A percentile compares a stretch with the other conserved stretches of the same genome.
Conservation (phyloP, 2,888 invertebrate species). For the Parelbella ahira region DNA sequence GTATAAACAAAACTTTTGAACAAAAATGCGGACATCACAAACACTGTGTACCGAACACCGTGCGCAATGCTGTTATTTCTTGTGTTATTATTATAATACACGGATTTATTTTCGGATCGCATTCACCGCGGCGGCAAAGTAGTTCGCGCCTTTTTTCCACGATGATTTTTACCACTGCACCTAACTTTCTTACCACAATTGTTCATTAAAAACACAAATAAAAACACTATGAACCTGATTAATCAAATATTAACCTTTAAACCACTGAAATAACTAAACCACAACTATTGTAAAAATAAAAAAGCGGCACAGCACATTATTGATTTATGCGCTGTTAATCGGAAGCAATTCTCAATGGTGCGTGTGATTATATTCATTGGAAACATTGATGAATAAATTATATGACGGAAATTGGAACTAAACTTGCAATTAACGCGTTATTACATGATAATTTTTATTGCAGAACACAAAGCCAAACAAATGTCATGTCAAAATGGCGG, state of each 20-base stretch:
- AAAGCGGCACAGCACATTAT: conserved; percentile 72
- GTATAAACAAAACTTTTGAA: conserved; percentile 17
- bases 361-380: conserved; percentile 38
- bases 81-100: conserved; percentile 11
- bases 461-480: conserved; percentile 79
- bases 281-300: conserved; percentile 59
- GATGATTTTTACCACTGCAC: conserved; percentile 43
- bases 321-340: conserved; percentile 61
- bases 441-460: conserved; percentile 56
- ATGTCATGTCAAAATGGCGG: conserved; percentile 82
- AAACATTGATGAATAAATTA: conserved; percentile 37
- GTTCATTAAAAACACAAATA: conserved; percentile 26
- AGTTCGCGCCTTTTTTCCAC: conserved; percentile 72
- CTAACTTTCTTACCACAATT: conserved; percentile 16
- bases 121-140: conserved; percentile 39
- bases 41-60: conserved; percentile 1
- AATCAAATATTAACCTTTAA: conserved; percentile 3
- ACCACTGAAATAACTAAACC: conserved; percentile 42
- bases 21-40: conserved; percentile 16
- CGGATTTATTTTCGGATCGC: conserved; percentile 15
- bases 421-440: conserved; percentile 43
- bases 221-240: conserved; percentile 7
- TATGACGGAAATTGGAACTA: conserved; percentile 42
- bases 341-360: conserved; percentile 43
- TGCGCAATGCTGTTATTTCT: conserved; percentile 4